Evolutionary conservation across 1,140 invertebrate species (phyloP).

Genomic region (Oedothorax gibbosus): DNA sequence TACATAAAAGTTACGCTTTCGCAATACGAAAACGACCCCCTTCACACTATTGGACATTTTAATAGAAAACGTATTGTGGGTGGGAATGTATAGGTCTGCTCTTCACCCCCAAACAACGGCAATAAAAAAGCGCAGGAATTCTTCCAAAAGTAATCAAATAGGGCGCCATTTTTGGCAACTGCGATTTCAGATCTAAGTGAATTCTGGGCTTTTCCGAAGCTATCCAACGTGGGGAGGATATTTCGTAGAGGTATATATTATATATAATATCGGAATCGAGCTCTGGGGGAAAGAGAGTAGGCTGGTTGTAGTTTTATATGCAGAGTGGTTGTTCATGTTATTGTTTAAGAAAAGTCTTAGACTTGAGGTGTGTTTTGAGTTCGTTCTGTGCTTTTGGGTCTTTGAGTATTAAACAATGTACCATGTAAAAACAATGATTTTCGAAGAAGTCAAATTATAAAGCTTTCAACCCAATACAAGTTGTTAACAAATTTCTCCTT

Average conservation of each 20-base stretch:
- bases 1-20: not conserved
- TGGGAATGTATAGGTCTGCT: conserved; percentile 29
- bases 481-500: no score
- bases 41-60: conserved; percentile 49
- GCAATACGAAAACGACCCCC: conserved; percentile 40
- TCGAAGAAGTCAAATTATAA: no score
- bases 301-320: no score
- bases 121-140: conserved; percentile 28
- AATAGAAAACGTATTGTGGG: conserved; percentile 44
- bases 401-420: no score
- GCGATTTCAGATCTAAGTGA: conserved; percentile 56
- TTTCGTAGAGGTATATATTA: conserved; percentile 47
- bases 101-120: not conserved
- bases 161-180: conserved; percentile 60
- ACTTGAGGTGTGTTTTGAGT: no score
- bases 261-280: conserved; percentile 58
- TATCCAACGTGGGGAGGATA: conserved; percentile 4
- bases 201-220: conserved; percentile 31
- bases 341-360: no score
- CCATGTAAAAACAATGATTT: no score
- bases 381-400: no score
- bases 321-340: no score
- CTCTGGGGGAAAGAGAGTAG: conserved; percentile 2
- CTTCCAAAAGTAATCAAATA: conserved; percentile 56
- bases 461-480: no score